Evolutionary conservation across 2,113 vertebrate species (phyloP), one percentile per base, ranked within the genome.

Genomic region (Oriolus oriolus): DNA sequence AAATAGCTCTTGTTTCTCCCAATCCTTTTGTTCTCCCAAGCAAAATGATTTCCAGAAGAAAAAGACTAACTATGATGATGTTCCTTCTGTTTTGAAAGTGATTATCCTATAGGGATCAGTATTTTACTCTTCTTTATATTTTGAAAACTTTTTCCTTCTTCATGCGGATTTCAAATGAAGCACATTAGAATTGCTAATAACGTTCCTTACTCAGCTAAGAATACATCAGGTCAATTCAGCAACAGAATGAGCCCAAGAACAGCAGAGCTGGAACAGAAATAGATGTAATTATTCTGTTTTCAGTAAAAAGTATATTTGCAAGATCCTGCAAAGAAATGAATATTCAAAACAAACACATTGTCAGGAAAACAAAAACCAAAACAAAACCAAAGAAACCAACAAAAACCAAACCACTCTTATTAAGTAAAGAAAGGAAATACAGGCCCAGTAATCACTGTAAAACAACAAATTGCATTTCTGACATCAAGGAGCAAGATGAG

Each of bases 101-200:
- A 77, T 87, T 85, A 42, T 77, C 75, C 87, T 77, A 18, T 49
- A 42, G 24, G 33, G 31, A 93, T 83, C 15, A 37, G 63, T 63
- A 59, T 82, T 69, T 81, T 65, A 37, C 22, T 69, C 19, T 68
- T 84, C 23, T 33, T 54, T 93, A n/a, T 44, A 61, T 70, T 85
- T 92, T 27, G 13, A 77, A 78, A 95, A 95, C 47, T 75, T 93
- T 85, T 73, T 54, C 6, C 18, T 79, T 93, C 66, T 86, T 41
- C 56, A 71, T 71, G 60, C 61, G n/a, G 10, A 31, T 92, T 93
- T 88, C 56, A 89, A 93, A 87, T 66, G 52, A 96, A 94, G 13
- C 30, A 44, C 8, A 90, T 93, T 90, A 88, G 66, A 95, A 85
- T 96, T 95, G 81, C 71, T 90, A 94, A 96, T 66, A 71, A 65